Base-by-base conservation (phyloP, 2,888 invertebrate species). In the Dastarcus helophoroides region DNA sequence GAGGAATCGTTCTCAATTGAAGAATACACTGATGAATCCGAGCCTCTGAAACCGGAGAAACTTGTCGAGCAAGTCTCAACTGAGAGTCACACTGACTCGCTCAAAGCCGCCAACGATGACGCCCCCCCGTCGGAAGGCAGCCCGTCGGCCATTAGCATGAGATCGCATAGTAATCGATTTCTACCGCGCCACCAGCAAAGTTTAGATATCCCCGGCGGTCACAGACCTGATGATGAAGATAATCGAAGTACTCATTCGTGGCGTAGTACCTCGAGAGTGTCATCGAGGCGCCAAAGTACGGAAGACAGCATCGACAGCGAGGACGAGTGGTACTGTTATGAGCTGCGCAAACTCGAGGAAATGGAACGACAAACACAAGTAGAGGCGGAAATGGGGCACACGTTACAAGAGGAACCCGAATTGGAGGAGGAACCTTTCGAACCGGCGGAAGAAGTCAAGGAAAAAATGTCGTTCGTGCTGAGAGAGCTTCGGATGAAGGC, bases 251-350 rank as follows among this genome's bases (percentile, higher is more conserved):
- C 84, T 2, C 82, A 88, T 62, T 88, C 88, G 0, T 85, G 82
- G 69, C 70, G 88, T 44, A 88, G 88, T 47, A 79, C 84, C 1
- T 89, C 88, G 0, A 66, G 83, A 43, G 80, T 83, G 2, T 88
- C 88, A 2, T 88, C 88, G 0, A 68, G 89, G 42, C 69, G 89
- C 29, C 89, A 90, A 62, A 88, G 88, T 51, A 89, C 89, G 0
- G 90, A 90, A 63, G 89, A 89, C 47, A 86, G 86, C 48, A 89
- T 90, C 33, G 90, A 90, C 56, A 86, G 85, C 14, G 90, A 90
- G 61, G 90, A 90, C 52, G 89, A 90, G 56, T 90, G 89, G 80
- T 90, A 88, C 50, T 84, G 85, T 47, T 88, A 90, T 54, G 89
- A 90, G 54, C 58, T 89, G 33, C 67, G 84, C 32, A 86, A 89